Evolutionary conservation across 1,140 invertebrate species (phyloP).

Genomic region (Eumeta japonica): DNA sequence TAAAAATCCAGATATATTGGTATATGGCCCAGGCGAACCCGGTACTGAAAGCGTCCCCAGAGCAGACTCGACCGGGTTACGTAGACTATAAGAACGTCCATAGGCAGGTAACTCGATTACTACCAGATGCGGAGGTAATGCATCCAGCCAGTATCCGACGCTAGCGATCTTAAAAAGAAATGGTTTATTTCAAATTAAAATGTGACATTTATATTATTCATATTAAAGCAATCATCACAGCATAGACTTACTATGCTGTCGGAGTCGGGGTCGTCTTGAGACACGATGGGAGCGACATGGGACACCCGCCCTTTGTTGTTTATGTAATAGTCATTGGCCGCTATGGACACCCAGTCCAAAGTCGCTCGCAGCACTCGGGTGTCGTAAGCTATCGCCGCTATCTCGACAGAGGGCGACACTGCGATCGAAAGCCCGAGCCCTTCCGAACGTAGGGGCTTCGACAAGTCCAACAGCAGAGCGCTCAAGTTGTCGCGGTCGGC

Average conservation of each 20-base stretch:
- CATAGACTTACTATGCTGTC: too few relatives aligned
- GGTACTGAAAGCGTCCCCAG: too few relatives aligned
- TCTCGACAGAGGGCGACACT: slow-evolving; percentile 79
- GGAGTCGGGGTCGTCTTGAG: too few relatives aligned
- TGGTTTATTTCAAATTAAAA: slow-evolving; percentile 5
- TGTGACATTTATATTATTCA: too few relatives aligned
- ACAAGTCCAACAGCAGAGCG: slow-evolving; percentile 69
- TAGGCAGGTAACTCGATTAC: slow-evolving; percentile 39
- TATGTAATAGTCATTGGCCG: slow-evolving; percentile 89
- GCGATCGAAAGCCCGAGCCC: slow-evolving; percentile 75
- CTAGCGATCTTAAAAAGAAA: slow-evolving; percentile 28
- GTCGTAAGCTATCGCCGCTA: slow-evolving; percentile 80
- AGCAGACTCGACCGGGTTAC: slow-evolving; percentile 50
- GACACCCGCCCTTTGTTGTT: too few relatives aligned
- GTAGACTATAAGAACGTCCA: slow-evolving; percentile 60
- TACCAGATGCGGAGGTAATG: slow-evolving; percentile 22
- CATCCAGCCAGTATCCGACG: slow-evolving; percentile 30
- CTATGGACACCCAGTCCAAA: slow-evolving; percentile 81
- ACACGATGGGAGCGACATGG: too few relatives aligned
- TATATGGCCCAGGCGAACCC: slow-evolving; percentile 63
- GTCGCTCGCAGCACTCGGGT: slow-evolving; percentile 67
- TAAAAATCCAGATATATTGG: slow-evolving; percentile 67
- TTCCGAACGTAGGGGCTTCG: slow-evolving; percentile 65
- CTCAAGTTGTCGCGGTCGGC: slow-evolving; percentile 77
- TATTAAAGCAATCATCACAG: too few relatives aligned